phyloP scores from a whole-genome alignment of 92 coral and sea anemone species.

The Pocillopora meandrina region DNA sequence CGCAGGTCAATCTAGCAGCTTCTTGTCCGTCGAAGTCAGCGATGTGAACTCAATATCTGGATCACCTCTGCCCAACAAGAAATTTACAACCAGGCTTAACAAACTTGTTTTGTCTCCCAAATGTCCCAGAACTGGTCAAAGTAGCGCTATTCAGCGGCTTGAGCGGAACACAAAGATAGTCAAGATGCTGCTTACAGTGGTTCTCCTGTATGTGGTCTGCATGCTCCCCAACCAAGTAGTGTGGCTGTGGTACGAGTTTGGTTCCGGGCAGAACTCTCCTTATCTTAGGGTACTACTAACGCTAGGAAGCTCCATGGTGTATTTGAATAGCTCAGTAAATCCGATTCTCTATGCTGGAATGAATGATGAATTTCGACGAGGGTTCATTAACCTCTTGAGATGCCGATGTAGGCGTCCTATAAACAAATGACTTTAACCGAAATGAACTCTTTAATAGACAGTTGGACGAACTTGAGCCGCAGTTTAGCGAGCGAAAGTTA shows the following conservation, averaged over 20 bases:
- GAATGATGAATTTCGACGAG: slow-evolving; percentile 84
- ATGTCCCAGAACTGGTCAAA: neutral
- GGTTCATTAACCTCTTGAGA: slow-evolving; percentile 45
- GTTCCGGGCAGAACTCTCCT: slow-evolving; percentile 56
- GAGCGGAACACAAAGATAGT: slow-evolving; percentile 84
- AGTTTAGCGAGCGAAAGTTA: too few species aligned
- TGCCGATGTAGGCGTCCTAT: slow-evolving; percentile 15
- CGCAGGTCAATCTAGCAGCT: slow-evolving; percentile 18
- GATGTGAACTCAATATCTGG: slow-evolving; percentile 27
- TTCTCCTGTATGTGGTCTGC: slow-evolving; percentile 78
- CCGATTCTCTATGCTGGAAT: slow-evolving; percentile 86
- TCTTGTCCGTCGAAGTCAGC: slow-evolving; percentile 24
- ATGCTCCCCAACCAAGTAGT: slow-evolving; percentile 93
- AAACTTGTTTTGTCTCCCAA: slow-evolving; percentile 1
- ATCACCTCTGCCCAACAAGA: slow-evolving; percentile 22
- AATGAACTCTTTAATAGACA: too few species aligned
- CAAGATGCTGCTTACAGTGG: slow-evolving; percentile 89
- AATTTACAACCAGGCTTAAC: neutral
- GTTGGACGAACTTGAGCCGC: too few species aligned
- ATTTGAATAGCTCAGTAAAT: slow-evolving; percentile 79
- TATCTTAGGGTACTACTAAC: slow-evolving; percentile 48
- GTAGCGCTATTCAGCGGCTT: slow-evolving; percentile 41
- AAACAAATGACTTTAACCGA: neutral
- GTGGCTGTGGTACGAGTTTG: slow-evolving; percentile 93
- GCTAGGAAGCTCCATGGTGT: slow-evolving; percentile 75